Conservation (phyloP, 2,888 invertebrate genomes). For the Andrena camellia region DNA sequence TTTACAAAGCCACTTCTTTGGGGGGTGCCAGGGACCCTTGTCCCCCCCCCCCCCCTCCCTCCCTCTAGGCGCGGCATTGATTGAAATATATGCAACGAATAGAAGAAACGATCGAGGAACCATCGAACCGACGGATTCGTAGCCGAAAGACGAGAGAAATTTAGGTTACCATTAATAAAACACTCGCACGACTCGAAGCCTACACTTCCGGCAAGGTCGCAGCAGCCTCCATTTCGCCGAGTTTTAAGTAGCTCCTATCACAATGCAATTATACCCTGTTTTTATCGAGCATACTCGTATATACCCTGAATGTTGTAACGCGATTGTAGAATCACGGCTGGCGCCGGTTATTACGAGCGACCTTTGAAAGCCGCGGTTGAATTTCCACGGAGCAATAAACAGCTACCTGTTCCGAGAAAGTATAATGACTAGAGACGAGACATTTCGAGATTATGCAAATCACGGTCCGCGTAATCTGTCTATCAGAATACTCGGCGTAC, state of each 20-base stretch:
- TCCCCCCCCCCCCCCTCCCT: too few relatives aligned
- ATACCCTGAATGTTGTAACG: background rate
- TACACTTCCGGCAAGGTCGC: constrained; percentile 33
- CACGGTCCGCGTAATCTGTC: constrained; percentile 24
- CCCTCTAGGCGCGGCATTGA: too few relatives aligned
- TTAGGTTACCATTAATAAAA: constrained; percentile 57
- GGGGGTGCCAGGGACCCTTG: too few relatives aligned
- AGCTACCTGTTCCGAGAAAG: constrained; percentile 41
- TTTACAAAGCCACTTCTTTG: too few relatives aligned
- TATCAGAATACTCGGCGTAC: background rate
- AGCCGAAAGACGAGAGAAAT: constrained; percentile 36
- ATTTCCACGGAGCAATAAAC: background rate
- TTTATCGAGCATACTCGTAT: background rate
- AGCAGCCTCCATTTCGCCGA: background rate
- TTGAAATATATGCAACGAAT: too few relatives aligned
- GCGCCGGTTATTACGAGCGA: constrained; percentile 18
- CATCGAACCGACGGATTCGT: background rate
- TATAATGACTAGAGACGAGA: constrained; percentile 17
- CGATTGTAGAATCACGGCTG: background rate
- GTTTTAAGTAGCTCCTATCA: background rate
- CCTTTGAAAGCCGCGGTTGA: constrained; percentile 20
- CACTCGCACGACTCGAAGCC: background rate
- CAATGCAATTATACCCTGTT: background rate
- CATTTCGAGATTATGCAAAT: constrained; percentile 53
- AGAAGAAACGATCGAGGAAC: too few relatives aligned